A percentile compares a stretch with the other conserved stretches of the same genome.
phyloP scores from a whole-genome alignment of 2,113 vertebrate genomes.

The Platichthys flesus region DNA sequence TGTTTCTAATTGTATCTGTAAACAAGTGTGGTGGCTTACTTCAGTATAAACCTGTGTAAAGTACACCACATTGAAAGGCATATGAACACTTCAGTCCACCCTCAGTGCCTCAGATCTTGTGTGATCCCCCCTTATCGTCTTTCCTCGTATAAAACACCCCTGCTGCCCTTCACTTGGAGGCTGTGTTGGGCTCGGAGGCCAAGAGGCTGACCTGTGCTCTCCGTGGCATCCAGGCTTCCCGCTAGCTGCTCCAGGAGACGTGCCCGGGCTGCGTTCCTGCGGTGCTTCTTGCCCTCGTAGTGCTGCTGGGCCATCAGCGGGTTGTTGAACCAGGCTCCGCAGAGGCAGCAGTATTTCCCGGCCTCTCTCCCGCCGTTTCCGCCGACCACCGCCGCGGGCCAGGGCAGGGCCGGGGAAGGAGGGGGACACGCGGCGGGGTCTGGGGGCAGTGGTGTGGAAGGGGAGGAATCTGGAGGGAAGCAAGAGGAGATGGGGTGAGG shows the following conservation, averaged over 20 bases:
- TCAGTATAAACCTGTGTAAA: constrained; percentile 35
- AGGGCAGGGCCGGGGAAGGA: constrained; percentile 62
- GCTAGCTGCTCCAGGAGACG: constrained; percentile 85
- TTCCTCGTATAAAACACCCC: constrained; percentile 46
- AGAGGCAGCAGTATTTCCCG: constrained; percentile 85
- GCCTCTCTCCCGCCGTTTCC: constrained; percentile 80
- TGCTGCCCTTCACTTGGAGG: constrained; percentile 40
- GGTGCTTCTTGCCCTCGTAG: constrained; percentile 87
- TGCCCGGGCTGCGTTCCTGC: constrained; percentile 84
- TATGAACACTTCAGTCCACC: constrained; percentile 32
- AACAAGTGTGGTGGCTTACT: constrained; percentile 27
- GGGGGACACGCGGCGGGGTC: constrained; percentile 69
- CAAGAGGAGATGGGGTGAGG: not conserved
- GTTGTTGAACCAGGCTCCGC: constrained; percentile 88
- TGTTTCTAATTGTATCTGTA: constrained; percentile 48
- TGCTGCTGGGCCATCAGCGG: constrained; percentile 88
- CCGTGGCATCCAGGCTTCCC: constrained; percentile 83
- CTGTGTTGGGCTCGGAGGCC: constrained; percentile 15
- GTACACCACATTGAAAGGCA: constrained; percentile 38
- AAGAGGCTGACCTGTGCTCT: constrained; percentile 82
- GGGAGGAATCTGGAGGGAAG: constrained; percentile 75
- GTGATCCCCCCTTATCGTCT: constrained; percentile 50
- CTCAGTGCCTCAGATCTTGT: constrained; percentile 25
- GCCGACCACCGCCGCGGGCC: constrained; percentile 59
- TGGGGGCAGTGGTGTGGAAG: constrained; percentile 73